Conservation (phyloP, 2,888 invertebrate species). For the Drosophila lutescens region DNA sequence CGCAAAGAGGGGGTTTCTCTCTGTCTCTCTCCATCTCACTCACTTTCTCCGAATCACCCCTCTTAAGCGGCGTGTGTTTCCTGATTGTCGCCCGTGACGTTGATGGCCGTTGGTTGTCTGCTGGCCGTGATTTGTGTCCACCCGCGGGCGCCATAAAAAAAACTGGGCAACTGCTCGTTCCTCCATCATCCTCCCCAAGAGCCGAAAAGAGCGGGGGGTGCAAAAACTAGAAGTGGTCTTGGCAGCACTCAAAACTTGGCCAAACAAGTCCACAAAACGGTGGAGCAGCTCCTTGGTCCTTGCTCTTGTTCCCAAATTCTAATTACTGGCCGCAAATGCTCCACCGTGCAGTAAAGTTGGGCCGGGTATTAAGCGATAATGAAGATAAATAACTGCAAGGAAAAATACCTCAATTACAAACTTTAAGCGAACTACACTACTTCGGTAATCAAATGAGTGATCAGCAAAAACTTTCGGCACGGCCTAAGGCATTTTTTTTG, state of each 20-base stretch:
- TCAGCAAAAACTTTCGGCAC: slow-evolving; percentile 62
- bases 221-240: slow-evolving; percentile 30
- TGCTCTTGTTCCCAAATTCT: slow-evolving; percentile 9
- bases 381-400: slow-evolving; percentile 73
- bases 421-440: slow-evolving; percentile 69
- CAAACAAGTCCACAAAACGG: slow-evolving; percentile 8
- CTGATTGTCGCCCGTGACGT: slow-evolving; percentile 70
- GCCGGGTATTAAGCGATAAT: slow-evolving; percentile 74
- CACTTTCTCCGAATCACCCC: background rate
- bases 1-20: slow-evolving; percentile 10
- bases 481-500: slow-evolving; percentile 3
- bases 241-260: slow-evolving; percentile 48
- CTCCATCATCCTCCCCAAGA: background rate
- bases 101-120: slow-evolving; percentile 57
- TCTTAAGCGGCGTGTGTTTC: slow-evolving; percentile 23
- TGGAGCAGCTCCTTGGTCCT: no score
- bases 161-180: slow-evolving; percentile 7
- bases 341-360: slow-evolving; percentile 31
- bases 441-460: slow-evolving; percentile 77
- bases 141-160: slow-evolving; percentile 31
- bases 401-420: slow-evolving; percentile 76
- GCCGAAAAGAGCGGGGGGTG: background rate
- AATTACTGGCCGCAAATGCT: slow-evolving; percentile 20
- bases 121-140: slow-evolving; percentile 63
- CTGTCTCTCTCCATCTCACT: no score